phyloP scores from a whole-genome alignment of 2,113 vertebrate species.

The Genyomyrus donnyi region DNA sequence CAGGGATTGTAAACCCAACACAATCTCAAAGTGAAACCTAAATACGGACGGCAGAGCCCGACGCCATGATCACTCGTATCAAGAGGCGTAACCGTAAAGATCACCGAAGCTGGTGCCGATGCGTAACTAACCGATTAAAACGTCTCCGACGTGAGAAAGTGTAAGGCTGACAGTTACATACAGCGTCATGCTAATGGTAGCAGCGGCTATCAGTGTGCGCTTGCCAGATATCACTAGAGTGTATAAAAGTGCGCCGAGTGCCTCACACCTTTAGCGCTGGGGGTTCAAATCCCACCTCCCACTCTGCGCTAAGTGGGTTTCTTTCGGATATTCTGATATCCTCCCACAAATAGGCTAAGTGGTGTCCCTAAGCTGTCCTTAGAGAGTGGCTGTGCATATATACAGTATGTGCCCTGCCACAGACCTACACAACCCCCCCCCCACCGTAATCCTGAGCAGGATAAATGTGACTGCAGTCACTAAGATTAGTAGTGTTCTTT shows the following conservation, averaged over 20 bases:
- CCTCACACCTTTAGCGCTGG: not conserved
- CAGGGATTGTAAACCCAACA: not conserved
- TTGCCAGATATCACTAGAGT: not conserved
- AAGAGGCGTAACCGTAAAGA: not conserved
- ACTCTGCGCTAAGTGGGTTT: not conserved
- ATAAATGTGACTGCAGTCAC: not conserved
- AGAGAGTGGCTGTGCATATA: not conserved
- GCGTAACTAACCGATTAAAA: not conserved
- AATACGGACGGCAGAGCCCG: not conserved
- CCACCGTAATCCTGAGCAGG: not conserved
- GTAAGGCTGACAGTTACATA: not conserved
- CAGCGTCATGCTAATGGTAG: not conserved
- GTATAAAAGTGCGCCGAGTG: not conserved
- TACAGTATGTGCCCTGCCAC: not conserved
- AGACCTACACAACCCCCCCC: not conserved
- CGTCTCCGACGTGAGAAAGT: not conserved
- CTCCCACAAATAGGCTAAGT: not conserved
- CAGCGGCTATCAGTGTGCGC: not conserved
- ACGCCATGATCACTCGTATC: not conserved
- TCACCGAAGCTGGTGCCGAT: not conserved
- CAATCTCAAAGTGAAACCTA: not conserved
- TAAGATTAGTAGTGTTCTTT: not conserved
- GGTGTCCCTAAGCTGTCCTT: not conserved
- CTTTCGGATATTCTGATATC: not conserved
- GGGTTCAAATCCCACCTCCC: not conserved